phyloP scores from a whole-genome alignment of 2,888 invertebrate species.

The Pristionchus maxplancki region DNA sequence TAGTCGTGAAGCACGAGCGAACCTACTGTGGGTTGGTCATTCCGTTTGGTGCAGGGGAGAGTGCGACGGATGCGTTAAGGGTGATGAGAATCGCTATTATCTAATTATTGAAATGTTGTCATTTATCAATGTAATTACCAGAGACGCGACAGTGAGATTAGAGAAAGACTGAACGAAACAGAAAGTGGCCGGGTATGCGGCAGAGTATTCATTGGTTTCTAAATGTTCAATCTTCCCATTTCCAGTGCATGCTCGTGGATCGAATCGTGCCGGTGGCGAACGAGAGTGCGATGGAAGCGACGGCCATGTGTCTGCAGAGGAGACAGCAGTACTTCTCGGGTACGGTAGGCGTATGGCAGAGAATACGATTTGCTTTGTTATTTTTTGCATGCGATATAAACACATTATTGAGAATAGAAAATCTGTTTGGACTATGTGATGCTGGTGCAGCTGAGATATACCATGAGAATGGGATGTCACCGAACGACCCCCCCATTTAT shows the following conservation, averaged over 20 bases:
- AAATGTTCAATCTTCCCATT: not conserved
- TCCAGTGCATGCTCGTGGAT: conserved; percentile 67
- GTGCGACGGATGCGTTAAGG: not conserved
- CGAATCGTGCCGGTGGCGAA: conserved; percentile 68
- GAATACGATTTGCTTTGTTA: not conserved
- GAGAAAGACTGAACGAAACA: no score
- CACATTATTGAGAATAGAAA: no score
- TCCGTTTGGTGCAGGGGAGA: not conserved
- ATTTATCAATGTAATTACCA: no score
- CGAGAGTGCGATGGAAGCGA: conserved; percentile 67
- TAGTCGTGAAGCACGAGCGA: not conserved
- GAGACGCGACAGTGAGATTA: no score
- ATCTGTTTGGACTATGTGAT: not conserved
- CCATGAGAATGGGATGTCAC: not conserved
- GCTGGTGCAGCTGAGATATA: not conserved
- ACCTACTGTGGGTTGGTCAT: not conserved
- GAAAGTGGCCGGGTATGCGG: not conserved
- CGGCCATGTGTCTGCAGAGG: conserved; percentile 54
- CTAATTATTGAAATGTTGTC: no score
- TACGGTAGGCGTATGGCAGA: not conserved
- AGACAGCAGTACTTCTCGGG: conserved; percentile 46
- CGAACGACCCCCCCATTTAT: no score
- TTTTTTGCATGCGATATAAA: no score
- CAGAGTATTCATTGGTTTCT: not conserved
- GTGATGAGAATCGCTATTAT: no score